These are phyloP conservation scores for Drosophila buzzatii DNA, from an alignment of 2,888 invertebrate genomes.

Conservation along the genomic window DNA sequence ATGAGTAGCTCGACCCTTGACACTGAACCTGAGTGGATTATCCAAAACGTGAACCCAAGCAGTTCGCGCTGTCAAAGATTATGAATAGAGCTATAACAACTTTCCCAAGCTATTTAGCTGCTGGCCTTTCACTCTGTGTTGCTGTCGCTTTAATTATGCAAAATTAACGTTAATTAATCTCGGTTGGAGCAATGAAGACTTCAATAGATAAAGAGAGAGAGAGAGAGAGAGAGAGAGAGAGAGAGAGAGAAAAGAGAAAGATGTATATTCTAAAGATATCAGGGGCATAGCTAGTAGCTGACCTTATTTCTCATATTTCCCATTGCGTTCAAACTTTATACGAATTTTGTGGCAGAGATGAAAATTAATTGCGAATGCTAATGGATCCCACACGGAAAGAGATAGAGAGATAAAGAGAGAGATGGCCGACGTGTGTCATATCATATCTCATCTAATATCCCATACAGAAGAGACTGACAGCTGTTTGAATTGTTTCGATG, in stretches of 20 bases:
- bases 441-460: slow-evolving; percentile 10
- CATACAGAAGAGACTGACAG: slow-evolving; percentile 29
- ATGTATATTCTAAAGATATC: slow-evolving; percentile 23
- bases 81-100: slow-evolving; percentile 31
- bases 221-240: background rate
- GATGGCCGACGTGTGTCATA: slow-evolving; percentile 26
- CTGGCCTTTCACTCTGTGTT: slow-evolving; percentile 42
- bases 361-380: slow-evolving; percentile 70
- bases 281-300: slow-evolving; percentile 11
- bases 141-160: slow-evolving; percentile 74
- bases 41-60: slow-evolving; percentile 24
- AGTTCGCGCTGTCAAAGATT: slow-evolving; percentile 30
- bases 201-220: slow-evolving; percentile 4
- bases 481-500: slow-evolving; percentile 40
- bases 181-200: slow-evolving; percentile 59
- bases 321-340: slow-evolving; percentile 54
- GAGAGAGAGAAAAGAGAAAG: background rate
- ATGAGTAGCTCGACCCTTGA: slow-evolving; percentile 60
- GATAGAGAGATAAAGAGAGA: background rate
- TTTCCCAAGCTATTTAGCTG: slow-evolving; percentile 36
- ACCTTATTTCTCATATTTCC: slow-evolving; percentile 38
- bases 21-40: slow-evolving; percentile 59
- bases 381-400: slow-evolving; percentile 48
- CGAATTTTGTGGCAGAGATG: slow-evolving; percentile 58
- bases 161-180: slow-evolving; percentile 82